These are phyloP conservation scores for Dynastes tityus DNA, from an alignment of 2,888 invertebrate genomes.

Conservation along the genomic window DNA sequence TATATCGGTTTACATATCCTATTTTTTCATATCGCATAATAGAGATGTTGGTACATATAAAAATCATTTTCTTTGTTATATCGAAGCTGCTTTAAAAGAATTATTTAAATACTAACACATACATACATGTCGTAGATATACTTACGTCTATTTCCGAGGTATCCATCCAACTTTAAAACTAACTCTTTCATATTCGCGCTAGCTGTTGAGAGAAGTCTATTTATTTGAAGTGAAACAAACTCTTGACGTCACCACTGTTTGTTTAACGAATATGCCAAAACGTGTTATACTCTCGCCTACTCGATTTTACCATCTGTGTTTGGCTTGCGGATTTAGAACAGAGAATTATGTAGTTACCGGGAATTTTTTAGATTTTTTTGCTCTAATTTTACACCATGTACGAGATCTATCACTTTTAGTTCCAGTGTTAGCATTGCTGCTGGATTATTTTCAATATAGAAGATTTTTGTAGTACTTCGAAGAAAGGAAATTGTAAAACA, in stretches of 20 bases:
- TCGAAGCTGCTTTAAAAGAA: background rate
- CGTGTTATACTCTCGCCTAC: conserved; percentile 20
- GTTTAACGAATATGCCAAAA: conserved; percentile 40
- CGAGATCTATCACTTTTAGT: too few species aligned
- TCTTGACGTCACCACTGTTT: conserved; percentile 29
- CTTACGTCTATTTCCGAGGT: background rate
- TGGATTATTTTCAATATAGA: too few species aligned
- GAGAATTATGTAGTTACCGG: background rate
- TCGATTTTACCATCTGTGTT: conserved; percentile 20
- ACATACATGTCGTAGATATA: background rate
- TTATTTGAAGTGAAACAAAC: conserved; percentile 19
- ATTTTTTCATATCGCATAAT: background rate
- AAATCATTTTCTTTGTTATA: background rate
- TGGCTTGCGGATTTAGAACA: conserved; percentile 11
- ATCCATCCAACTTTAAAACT: background rate
- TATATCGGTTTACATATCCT: background rate
- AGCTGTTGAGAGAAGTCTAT: background rate
- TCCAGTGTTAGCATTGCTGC: too few species aligned
- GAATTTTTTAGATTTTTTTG: conserved; percentile 7
- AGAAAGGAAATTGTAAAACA: too few species aligned
- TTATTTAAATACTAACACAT: background rate
- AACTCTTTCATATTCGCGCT: background rate
- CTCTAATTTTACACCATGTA: conserved; percentile 1
- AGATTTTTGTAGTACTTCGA: too few species aligned
- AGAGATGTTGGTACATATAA: background rate